Percentiles rank a stretch among this genome's conserved stretches.
Evolutionary conservation across 2,797 vertebrate species (phyloP).

Genomic region (Poecile montanus): DNA sequence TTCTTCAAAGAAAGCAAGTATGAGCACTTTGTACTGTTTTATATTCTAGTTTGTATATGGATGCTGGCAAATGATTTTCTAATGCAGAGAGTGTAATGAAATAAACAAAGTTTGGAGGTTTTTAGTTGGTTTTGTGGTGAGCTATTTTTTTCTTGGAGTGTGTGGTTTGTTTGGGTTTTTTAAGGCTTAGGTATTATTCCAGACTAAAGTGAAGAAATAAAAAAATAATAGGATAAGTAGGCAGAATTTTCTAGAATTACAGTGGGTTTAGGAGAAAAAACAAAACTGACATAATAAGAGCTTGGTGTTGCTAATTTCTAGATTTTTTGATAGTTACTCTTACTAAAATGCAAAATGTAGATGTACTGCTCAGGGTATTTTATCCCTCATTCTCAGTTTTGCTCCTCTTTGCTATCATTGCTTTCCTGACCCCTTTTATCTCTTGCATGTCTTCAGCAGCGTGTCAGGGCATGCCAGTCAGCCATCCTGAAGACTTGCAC

Average conservation of each 20-base stretch:
- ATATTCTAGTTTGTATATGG: not conserved
- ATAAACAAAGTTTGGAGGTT: rapidly evolving
- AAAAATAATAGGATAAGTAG: not conserved
- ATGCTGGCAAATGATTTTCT: not conserved
- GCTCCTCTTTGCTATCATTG: not conserved
- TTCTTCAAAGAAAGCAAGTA: not conserved
- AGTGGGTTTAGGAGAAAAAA: not conserved
- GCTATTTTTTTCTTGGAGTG: not conserved
- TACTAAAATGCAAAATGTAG: not conserved
- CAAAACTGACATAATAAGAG: not conserved
- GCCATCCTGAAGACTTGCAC: not conserved
- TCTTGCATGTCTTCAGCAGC: not conserved
- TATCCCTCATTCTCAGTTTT: not conserved
- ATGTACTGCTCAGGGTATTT: not conserved
- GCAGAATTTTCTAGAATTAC: not conserved
- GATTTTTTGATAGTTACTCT: not conserved
- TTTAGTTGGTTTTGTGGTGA: not conserved
- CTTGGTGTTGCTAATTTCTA: not conserved
- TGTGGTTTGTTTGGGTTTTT: not conserved
- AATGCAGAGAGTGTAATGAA: not conserved
- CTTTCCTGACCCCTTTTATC: not conserved
- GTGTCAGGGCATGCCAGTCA: not conserved
- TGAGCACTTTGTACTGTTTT: not conserved
- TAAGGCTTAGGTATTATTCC: not conserved
- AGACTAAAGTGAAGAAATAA: not conserved